Percentiles rank a stretch among this genome's conserved stretches.
These are phyloP conservation scores for Morpho deidamia DNA, from an alignment of 2,888 invertebrate species.

Conservation along the genomic window DNA sequence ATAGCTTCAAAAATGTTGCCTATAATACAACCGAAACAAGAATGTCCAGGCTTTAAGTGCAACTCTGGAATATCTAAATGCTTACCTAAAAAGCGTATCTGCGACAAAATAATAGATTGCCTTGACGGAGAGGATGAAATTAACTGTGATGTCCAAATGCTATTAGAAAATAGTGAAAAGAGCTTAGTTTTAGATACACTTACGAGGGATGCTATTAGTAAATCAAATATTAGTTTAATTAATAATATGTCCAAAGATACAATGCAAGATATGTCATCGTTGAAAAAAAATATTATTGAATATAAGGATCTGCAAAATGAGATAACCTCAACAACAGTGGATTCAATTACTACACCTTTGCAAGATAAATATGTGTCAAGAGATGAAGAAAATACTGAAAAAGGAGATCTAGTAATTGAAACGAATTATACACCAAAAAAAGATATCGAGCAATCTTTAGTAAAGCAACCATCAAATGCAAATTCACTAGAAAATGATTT, in stretches of 20 bases:
- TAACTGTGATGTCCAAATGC: conserved; percentile 70
- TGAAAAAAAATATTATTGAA: not conserved
- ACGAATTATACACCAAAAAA: not conserved
- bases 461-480: conserved; percentile 4
- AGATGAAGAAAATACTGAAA: not conserved
- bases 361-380: not conserved
- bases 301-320: not conserved
- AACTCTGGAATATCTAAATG: conserved; percentile 82
- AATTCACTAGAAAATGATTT: conserved; percentile 27
- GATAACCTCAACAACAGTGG: not conserved
- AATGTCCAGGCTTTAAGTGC: conserved; percentile 87
- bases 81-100: conserved; percentile 80
- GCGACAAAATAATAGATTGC: conserved; percentile 87
- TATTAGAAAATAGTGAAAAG: conserved; percentile 13
- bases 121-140: conserved; percentile 89
- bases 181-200: conserved; percentile 12
- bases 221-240: not conserved
- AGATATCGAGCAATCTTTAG: not conserved
- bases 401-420: not conserved
- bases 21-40: conserved; percentile 70
- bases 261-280: not conserved
- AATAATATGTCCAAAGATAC: too few relatives aligned
- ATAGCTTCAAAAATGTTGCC: conserved; percentile 69
- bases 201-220: conserved; percentile 19
- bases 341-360: not conserved